Conservation (phyloP, 2,797 vertebrate genomes). For the Pygocentrus nattereri region DNA sequence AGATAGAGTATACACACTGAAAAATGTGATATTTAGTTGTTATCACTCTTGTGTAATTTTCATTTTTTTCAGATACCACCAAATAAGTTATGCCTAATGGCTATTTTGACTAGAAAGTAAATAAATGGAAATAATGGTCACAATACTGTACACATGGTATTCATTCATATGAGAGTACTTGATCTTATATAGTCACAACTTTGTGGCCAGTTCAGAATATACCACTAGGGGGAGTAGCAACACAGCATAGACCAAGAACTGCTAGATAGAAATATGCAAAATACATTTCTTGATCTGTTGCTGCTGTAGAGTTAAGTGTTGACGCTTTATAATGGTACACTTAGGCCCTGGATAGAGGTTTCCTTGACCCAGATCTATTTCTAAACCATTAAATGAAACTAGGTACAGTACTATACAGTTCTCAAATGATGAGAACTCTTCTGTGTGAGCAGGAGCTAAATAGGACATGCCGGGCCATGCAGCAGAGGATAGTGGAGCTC, state of each 20-base stretch:
- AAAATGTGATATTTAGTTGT: no score
- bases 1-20: no score
- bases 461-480: constrained; percentile 96
- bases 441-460: constrained; percentile 88
- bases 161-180: no score
- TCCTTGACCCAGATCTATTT: no score
- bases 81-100: no score
- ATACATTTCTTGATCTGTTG: background rate
- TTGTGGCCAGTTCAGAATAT: background rate
- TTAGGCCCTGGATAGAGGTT: background rate
- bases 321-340: background rate
- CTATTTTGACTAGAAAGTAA: no score
- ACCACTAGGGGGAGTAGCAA: constrained; percentile 71
- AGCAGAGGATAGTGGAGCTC: constrained; percentile 94
- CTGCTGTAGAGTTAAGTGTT: background rate
- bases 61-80: no score
- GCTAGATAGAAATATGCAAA: no score
- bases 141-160: no score
- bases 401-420: background rate
- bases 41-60: no score
- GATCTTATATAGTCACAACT: no score
- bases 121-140: no score
- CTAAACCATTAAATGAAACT: background rate
- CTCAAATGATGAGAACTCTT: background rate
- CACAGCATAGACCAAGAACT: background rate